Evolutionary conservation across 1,140 invertebrate genomes (phyloP), one percentile per base, ranked within the genome.

Genomic region (Gonioctena quinquepunctata): DNA sequence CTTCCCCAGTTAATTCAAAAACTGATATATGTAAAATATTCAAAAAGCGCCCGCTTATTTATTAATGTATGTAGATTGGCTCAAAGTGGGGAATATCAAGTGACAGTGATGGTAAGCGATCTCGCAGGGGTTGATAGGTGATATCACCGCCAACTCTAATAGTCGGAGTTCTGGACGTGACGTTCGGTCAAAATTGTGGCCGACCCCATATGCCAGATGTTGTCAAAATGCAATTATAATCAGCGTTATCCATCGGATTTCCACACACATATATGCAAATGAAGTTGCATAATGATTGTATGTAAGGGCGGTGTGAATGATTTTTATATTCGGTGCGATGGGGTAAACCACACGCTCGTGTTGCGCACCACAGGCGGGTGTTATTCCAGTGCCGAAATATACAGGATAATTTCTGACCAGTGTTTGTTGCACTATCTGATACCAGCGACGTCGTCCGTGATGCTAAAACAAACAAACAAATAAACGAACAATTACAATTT

Each of bases 1-100:
- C 33, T 42, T 42, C 33, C 33, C 33, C 33, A 42, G 33, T 42
- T 42, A 42, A 42, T 42, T 42, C 33, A n/a, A 42, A 42, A 42
- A 42, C 33, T 42, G 33, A 42, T 42, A 42, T 42, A 42, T 42
- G 33, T 42, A 42, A 59, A 25, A 59, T 59, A 59, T 59, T 59
- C 56, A 59, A 59, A 59, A 59, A 59, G 56, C 56, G 56, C 26
- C 22, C 21, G 22, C 56, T 59, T 59, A 59, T 26, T 59, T 59
- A 59, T 59, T 59, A 59, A 59, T 59, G 23, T 59, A 59, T 59
- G 56, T 22, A 59, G 23, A 59, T 59, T 59, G 26, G 22, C 56
- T 23, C 8, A 25, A 59, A 59, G 56, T 59, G 56, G 56, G 56
- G 56, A 59, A 59, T 59, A 25, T 59, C 25, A 59, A 59, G 23